Conservation (phyloP, 2,888 invertebrate genomes). For the Corbicula japonica region DNA sequence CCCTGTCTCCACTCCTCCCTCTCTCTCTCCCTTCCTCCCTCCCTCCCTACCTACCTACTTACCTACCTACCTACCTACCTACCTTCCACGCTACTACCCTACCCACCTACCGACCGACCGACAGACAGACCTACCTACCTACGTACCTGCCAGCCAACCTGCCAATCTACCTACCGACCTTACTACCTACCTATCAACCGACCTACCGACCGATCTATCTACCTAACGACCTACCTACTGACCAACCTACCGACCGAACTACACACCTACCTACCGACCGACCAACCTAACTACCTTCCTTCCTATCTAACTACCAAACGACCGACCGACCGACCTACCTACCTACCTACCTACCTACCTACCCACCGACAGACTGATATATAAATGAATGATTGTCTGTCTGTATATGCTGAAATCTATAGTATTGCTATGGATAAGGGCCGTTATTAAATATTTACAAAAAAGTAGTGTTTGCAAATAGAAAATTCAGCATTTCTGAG, state of each 20-base stretch:
- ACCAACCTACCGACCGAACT: conserved; percentile 9
- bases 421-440: too few relatives aligned
- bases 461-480: too few relatives aligned
- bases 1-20: background rate
- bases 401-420: too few relatives aligned
- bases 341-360: conserved; percentile 5
- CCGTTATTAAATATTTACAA: too few relatives aligned
- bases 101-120: conserved; percentile 3
- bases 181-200: conserved; percentile 14
- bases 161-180: conserved; percentile 16
- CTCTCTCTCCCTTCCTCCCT: conserved; percentile 1
- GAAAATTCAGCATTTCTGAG: too few relatives aligned
- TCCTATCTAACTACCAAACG: conserved; percentile 7
- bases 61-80: conserved; percentile 17
- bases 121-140: conserved; percentile 18
- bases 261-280: background rate
- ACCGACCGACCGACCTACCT: conserved; percentile 4
- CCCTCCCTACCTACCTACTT: conserved; percentile 2
- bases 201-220: conserved; percentile 16
- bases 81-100: conserved; percentile 14
- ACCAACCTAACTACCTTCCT: background rate
- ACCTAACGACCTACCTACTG: background rate
- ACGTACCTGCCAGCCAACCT: conserved; percentile 21
- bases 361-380: background rate
- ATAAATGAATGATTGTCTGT: too few relatives aligned